Evolutionary conservation across 2,888 invertebrate genomes (phyloP).

Genomic region (Apodemia mormo): DNA sequence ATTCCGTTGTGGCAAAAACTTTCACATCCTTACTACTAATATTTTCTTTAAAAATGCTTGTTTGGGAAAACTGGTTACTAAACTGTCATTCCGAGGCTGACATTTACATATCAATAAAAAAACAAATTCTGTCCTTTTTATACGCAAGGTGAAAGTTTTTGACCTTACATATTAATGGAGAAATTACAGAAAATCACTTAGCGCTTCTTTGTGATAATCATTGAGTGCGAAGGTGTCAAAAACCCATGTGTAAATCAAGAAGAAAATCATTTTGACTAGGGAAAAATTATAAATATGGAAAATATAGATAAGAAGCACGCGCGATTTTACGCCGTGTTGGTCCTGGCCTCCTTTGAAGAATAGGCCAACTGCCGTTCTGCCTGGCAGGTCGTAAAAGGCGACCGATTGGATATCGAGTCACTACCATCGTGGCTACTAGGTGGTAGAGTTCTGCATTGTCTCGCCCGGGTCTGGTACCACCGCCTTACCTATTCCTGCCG

Average conservation of each 20-base stretch:
- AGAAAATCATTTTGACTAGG: too few relatives aligned
- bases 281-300: too few relatives aligned
- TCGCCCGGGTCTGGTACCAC: too few relatives aligned
- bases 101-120: constrained; percentile 7
- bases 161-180: constrained; percentile 7
- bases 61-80: background rate
- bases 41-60: background rate
- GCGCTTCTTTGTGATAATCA: constrained; percentile 4
- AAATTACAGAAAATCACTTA: constrained; percentile 13
- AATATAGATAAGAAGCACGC: too few relatives aligned
- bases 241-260: background rate
- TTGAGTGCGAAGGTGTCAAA: background rate
- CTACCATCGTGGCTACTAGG: too few relatives aligned
- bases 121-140: background rate
- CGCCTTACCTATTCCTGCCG: too few relatives aligned
- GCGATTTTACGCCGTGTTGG: too few relatives aligned
- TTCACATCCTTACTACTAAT: background rate
- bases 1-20: background rate
- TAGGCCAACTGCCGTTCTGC: too few relatives aligned
- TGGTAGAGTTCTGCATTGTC: too few relatives aligned
- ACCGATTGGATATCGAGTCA: too few relatives aligned
- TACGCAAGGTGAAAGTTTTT: constrained; percentile 4
- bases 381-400: too few relatives aligned
- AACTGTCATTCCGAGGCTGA: background rate
- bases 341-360: too few relatives aligned